A percentile compares a stretch with the other conserved stretches of the same genome.
Evolutionary conservation across 2,113 vertebrate species (phyloP).

Genomic region (Thermophis baileyi): DNA sequence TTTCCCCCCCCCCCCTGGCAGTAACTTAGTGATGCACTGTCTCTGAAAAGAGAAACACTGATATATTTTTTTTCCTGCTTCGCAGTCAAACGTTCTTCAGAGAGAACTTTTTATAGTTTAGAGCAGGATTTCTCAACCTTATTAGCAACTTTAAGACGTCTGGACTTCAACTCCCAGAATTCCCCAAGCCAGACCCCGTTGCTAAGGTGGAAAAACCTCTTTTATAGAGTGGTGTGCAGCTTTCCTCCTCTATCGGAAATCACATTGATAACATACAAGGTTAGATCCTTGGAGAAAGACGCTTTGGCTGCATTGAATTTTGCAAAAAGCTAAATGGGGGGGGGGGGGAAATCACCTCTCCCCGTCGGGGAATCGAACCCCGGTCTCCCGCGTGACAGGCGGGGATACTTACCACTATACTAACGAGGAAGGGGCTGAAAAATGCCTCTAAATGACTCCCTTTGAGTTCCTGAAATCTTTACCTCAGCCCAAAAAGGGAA

Average conservation of each 20-base stretch:
- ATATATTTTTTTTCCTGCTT: background rate
- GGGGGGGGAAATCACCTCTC: too few species aligned
- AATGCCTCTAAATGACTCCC: accelerated
- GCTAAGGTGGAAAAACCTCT: background rate
- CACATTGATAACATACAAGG: background rate
- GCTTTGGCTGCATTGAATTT: background rate
- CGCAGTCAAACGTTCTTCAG: background rate
- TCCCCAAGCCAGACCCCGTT: too few species aligned
- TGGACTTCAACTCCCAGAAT: background rate
- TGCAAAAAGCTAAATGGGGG: background rate
- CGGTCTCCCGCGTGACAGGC: conserved; percentile 57
- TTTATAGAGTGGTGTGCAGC: too few species aligned
- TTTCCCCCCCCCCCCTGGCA: too few species aligned
- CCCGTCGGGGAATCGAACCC: conserved; percentile 14
- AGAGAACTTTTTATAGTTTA: background rate
- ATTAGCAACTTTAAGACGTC: background rate
- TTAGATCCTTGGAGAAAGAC: background rate
- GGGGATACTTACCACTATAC: conserved; percentile 61
- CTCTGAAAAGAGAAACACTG: background rate
- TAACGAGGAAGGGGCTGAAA: background rate
- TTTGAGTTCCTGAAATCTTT: background rate
- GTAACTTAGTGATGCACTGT: background rate
- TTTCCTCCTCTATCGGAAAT: background rate
- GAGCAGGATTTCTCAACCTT: background rate
- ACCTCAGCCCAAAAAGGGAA: accelerated